These are phyloP conservation scores for Astropecten irregularis DNA, from an alignment of 53 echinoderm and acorn worm species.

Conservation along the genomic window DNA sequence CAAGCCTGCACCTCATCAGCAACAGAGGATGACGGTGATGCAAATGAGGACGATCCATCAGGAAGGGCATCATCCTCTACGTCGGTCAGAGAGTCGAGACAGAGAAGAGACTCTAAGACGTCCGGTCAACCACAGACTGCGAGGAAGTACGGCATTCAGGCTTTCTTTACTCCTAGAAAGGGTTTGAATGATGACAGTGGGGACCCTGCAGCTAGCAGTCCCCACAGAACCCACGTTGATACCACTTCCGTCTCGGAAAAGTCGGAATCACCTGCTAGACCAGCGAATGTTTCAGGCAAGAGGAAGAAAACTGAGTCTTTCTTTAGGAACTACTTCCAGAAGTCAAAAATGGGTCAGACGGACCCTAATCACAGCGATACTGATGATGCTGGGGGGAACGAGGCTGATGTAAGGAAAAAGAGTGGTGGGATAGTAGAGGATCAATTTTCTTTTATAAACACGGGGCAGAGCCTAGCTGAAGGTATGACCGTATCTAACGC, in stretches of 20 bases:
- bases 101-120: neutral
- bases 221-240: too few species aligned
- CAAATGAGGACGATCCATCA: neutral
- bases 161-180: conserved; percentile 55
- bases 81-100: too few species aligned
- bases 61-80: neutral
- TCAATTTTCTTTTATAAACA: too few species aligned
- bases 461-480: too few species aligned
- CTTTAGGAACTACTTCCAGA: conserved; percentile 44
- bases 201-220: neutral
- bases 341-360: neutral
- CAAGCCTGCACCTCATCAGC: conserved; percentile 22
- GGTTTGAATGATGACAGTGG: neutral
- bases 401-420: too few species aligned
- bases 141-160: conserved; percentile 47
- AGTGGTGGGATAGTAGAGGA: too few species aligned
- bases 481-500: neutral
- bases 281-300: neutral
- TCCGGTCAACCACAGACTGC: neutral
- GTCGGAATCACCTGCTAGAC: conserved; percentile 6
- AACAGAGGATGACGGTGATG: neutral
- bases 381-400: too few species aligned
- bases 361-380: neutral
- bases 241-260: neutral
- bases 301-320: conserved; percentile 11